Conservation (phyloP, 2,888 invertebrate species). For the Epiblema foenella region DNA sequence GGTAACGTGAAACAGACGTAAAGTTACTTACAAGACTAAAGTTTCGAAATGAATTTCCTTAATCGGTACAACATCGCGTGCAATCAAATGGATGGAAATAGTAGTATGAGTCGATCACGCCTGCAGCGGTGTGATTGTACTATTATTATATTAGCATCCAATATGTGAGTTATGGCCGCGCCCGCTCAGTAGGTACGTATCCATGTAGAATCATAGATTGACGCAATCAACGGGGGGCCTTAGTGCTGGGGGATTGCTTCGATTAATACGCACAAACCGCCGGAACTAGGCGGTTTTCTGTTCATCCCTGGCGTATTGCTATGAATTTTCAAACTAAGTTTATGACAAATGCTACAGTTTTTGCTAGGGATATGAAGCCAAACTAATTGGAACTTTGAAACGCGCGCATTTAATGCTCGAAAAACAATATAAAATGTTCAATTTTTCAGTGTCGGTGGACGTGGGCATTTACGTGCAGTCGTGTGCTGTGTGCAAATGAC, state of each 20-base stretch:
- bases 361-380: not conserved
- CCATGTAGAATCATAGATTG: conserved; percentile 50
- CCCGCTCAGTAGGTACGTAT: conserved; percentile 46
- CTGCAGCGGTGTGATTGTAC: conserved; percentile 51
- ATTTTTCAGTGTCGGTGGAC: conserved; percentile 32
- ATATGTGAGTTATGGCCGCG: conserved; percentile 50
- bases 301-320: not conserved
- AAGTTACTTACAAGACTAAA: not conserved
- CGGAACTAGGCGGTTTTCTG: conserved; percentile 47
- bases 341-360: not conserved
- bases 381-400: conserved; percentile 7
- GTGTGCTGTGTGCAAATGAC: conserved; percentile 60
- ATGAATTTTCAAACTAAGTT: not conserved
- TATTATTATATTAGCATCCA: conserved; percentile 54
- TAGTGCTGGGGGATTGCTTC: conserved; percentile 59
- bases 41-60: conserved; percentile 12
- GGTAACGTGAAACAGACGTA: not conserved
- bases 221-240: conserved; percentile 59
- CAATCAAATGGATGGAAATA: conserved; percentile 56
- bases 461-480: conserved; percentile 23
- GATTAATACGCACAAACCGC: conserved; percentile 56
- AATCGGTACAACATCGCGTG: conserved; percentile 51
- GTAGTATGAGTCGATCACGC: conserved; percentile 54
- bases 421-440: conserved; percentile 7
- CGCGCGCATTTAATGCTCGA: not conserved